A percentile compares a stretch with the other conserved stretches of the same genome.
Evolutionary conservation across 2,888 invertebrate genomes (phyloP).

Genomic region (Gisinianus flammeolus): DNA sequence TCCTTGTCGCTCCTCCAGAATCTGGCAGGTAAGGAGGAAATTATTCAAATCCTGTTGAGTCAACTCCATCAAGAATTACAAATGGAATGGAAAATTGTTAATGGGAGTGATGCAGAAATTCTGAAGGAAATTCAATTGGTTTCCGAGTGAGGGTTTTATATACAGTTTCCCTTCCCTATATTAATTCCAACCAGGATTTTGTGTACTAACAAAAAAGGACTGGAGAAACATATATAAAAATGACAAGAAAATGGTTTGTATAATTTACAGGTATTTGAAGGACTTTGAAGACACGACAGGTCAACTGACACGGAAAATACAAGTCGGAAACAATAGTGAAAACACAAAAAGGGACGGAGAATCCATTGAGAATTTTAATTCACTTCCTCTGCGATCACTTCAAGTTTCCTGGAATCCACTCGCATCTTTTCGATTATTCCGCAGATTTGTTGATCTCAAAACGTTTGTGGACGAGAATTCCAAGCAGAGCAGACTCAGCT

Average conservation of each 20-base stretch:
- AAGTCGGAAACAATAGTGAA: not conserved
- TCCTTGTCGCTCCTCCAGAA: constrained; percentile 31
- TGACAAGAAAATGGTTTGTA: not conserved
- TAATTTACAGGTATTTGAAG: constrained; percentile 21
- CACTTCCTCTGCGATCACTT: not conserved
- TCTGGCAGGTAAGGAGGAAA: constrained; percentile 37
- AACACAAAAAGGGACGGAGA: not conserved
- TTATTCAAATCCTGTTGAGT: constrained; percentile 29
- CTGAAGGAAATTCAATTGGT: not conserved
- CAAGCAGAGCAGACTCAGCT: not conserved
- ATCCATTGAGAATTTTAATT: no score
- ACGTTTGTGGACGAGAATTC: not conserved
- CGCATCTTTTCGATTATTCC: constrained; percentile 44
- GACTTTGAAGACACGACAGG: constrained; percentile 37
- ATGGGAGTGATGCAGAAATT: not conserved
- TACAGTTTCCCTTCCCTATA: not conserved
- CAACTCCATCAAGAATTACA: constrained; percentile 2
- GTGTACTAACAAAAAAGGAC: no score
- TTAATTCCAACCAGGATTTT: no score
- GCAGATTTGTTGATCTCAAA: constrained; percentile 44
- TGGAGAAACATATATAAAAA: no score
- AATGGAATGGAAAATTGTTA: not conserved
- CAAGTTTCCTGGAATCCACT: constrained; percentile 36
- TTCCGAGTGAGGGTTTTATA: not conserved
- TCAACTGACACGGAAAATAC: not conserved